These are phyloP conservation scores for Ochropacha duplaris DNA, from an alignment of 2,888 invertebrate genomes.

Conservation along the genomic window DNA sequence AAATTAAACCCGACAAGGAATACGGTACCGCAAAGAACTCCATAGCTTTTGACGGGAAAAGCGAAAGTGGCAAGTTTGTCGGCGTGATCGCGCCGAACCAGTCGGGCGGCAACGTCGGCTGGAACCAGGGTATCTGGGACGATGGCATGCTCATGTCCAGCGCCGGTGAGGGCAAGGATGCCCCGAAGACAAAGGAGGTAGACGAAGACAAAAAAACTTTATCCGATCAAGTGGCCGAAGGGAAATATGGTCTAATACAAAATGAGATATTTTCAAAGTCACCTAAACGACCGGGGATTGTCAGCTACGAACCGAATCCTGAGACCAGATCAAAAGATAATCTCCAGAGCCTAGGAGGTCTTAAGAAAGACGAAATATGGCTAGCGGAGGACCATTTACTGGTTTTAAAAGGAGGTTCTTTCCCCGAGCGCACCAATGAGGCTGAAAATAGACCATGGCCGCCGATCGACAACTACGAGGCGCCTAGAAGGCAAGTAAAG, in stretches of 20 bases:
- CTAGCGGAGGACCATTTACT: slow-evolving; percentile 93
- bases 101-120: slow-evolving; percentile 77
- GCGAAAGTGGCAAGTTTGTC: slow-evolving; percentile 67
- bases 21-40: slow-evolving; percentile 70
- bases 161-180: slow-evolving; percentile 86
- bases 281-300: slow-evolving; percentile 89
- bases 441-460: slow-evolving; percentile 85
- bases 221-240: slow-evolving; percentile 94
- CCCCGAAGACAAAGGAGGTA: slow-evolving; percentile 66
- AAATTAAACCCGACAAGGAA: slow-evolving; percentile 72
- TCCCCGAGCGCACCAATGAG: slow-evolving; percentile 82
- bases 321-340: slow-evolving; percentile 91
- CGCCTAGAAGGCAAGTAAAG: slow-evolving; percentile 92
- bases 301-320: slow-evolving; percentile 91
- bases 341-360: slow-evolving; percentile 89
- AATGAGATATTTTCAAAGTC: slow-evolving; percentile 89
- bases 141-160: slow-evolving; percentile 87
- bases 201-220: slow-evolving; percentile 92
- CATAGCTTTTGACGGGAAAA: slow-evolving; percentile 61
- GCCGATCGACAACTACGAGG: slow-evolving; percentile 92
- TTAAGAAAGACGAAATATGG: slow-evolving; percentile 94
- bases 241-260: slow-evolving; percentile 94
- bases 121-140: slow-evolving; percentile 84
- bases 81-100: slow-evolving; percentile 70
- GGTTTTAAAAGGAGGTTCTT: slow-evolving; percentile 90